Base-by-base conservation (phyloP, 2,797 vertebrate genomes). In the Choloepus didactylus region DNA sequence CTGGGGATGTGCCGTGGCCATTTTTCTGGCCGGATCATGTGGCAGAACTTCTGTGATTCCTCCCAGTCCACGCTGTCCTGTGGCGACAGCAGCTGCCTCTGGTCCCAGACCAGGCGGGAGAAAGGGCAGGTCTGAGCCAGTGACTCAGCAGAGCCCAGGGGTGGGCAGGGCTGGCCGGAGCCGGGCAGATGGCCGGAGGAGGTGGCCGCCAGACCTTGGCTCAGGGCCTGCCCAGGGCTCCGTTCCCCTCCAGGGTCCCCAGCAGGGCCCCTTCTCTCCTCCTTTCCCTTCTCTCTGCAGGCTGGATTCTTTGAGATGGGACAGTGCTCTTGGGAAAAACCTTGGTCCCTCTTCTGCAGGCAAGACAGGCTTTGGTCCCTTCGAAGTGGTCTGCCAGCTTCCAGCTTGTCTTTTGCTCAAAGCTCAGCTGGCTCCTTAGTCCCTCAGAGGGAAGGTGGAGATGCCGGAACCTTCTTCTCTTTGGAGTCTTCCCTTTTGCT, bases 111-210 rank as follows among this genome's bases (percentile, higher is more conserved):
- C 95, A 96, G 94, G 85, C 73, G 7, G 91, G 86, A 91, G 89
- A 92, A 84, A 97, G 91, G 87, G 82, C 64, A 89, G 1, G 86
- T 35, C 8, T 16, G 82, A 38, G 41, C 29, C 54, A 0, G 14
- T 96, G 97, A 96, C 92, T 97, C 97, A 94, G 97, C 91, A 82
- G 49, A 90, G 75, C 41, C 89, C 31, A 49, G 6, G 1, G 1
- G 12, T 46, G 66, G 7, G 35, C 60, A 2, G 84, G 87, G 38
- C 29, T 6, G 62, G 67, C 35, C 0, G 18, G 51, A 27, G 56
- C 60, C 70, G 6, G 93, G 80, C 0, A 2, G 91, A 85, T 2
- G 0, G 56, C 72, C 2, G 60, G 76, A 87, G 91, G 79, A 41
- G 54, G 88, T 0, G 0, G 64, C 35, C 4, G 46, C 31, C 46